Evolutionary conservation across 2,113 vertebrate genomes (phyloP).

Genomic region (Pandion haliaetus): DNA sequence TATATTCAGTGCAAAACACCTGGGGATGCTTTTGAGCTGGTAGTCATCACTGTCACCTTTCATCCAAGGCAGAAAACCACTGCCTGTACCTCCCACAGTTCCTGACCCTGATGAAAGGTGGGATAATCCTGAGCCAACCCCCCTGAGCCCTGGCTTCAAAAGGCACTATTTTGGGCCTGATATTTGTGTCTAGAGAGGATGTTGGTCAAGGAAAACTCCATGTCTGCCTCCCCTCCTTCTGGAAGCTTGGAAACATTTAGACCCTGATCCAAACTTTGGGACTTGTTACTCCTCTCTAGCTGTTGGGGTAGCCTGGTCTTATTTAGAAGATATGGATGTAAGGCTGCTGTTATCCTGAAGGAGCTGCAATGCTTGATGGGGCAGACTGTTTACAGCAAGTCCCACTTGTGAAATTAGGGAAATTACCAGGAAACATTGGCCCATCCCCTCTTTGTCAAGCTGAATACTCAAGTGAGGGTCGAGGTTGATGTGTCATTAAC

Average conservation of each 20-base stretch:
- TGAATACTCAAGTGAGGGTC: not conserved
- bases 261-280: not conserved
- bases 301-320: not conserved
- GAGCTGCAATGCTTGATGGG: not conserved
- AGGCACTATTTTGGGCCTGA: not conserved
- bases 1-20: not conserved
- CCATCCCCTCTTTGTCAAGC: not conserved
- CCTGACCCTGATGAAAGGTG: not conserved
- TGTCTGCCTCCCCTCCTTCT: not conserved
- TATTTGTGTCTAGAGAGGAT: not conserved
- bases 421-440: not conserved
- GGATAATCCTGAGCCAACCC: not conserved
- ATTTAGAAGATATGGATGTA: not conserved
- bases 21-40: not conserved
- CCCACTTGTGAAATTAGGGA: not conserved
- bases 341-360: not conserved
- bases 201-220: not conserved
- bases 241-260: not conserved
- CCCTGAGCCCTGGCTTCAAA: not conserved
- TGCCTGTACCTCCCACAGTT: not conserved
- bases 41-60: not conserved
- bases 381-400: not conserved
- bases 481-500: not conserved
- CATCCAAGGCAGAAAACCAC: not conserved
- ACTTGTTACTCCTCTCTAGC: not conserved